A percentile compares a stretch with the other conserved stretches of the same genome.
These are phyloP conservation scores for Sebastolobus alascanus DNA, from an alignment of 2,797 vertebrate species.

Conservation along the genomic window DNA sequence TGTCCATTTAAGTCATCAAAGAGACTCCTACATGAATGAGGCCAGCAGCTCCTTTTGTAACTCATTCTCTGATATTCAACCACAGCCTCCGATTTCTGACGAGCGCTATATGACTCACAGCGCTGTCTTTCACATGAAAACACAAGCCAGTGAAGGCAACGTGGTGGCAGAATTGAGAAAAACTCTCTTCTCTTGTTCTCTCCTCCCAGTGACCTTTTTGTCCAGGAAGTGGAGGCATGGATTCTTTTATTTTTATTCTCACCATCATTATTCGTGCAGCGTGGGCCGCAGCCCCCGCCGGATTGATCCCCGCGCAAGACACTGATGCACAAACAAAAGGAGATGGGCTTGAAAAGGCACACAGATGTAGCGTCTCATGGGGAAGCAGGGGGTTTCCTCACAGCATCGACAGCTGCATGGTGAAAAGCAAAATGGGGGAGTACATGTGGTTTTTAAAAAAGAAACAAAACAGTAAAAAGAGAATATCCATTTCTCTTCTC, in stretches of 20 bases:
- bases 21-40: conserved; percentile 20
- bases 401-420: conserved; percentile 13
- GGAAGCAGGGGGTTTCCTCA: conserved; percentile 41
- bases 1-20: neutral
- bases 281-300: conserved; percentile 42
- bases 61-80: conserved; percentile 36
- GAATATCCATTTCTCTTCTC: neutral
- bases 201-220: neutral
- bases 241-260: conserved; percentile 6
- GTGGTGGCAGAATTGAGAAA: neutral
- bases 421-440: neutral
- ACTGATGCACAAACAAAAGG: conserved; percentile 14
- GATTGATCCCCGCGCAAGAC: conserved; percentile 30
- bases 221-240: neutral
- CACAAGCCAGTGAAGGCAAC: neutral
- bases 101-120: conserved; percentile 49
- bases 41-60: conserved; percentile 29
- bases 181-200: neutral
- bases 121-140: conserved; percentile 7
- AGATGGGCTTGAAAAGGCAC: neutral
- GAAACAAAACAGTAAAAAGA: neutral
- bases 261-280: neutral
- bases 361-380: neutral
- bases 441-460: neutral
- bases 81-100: conserved; percentile 19